Base-by-base conservation (phyloP, 2,888 invertebrate genomes). In the Phengaris alcon region DNA sequence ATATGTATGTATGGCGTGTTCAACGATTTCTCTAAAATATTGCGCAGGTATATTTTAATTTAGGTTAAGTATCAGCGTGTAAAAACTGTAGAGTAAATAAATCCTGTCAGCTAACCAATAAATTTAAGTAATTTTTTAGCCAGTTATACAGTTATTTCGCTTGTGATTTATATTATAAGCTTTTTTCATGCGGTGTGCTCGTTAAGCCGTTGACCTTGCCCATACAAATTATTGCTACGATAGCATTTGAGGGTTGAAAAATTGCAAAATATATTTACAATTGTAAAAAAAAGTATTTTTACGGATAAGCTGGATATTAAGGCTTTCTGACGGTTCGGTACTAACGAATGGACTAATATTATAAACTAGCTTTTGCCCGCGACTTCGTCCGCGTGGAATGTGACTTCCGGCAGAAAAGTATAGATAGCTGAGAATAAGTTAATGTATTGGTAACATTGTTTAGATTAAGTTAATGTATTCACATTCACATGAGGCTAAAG, bases 161-260 rank as follows among this genome's bases (percentile, higher is more conserved):
- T 35, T 64, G 13, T 64, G 64, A 64, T 64, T 64, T 64, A 64
- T 64, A 64, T 64, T 44, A 35, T 44, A 64, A 64, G 35, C 35
- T 64, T 64, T 35, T 35, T 64, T 0, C 64, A 64, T 64, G 64
- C 35, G 64, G 64, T 35, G 6, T 2, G 35, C 64, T 35, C 64
- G 64, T 35, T 64, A 64, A 64, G 35, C 64, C 64, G 59, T 35
- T 64, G 64, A 64, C 64, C 64, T 64, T 64, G 64, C 35, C n/a
- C 55, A 6, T 12, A 64, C 59, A 59, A 59, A 59, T 22, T 64
- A 64, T 64, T 64, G 64, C 64, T 35, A 64, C 64, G 64, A 64
- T 44, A 6, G 64, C 35, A 35, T 64, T 64, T 12, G 64, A 13
- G 35, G 64, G 64, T 35, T 35, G 6, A 35, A 44, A 35, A 64